Percentiles rank a stretch among this genome's conserved stretches.
Conservation (phyloP, 1,140 invertebrate genomes). For the Thereuonema tuberculata region DNA sequence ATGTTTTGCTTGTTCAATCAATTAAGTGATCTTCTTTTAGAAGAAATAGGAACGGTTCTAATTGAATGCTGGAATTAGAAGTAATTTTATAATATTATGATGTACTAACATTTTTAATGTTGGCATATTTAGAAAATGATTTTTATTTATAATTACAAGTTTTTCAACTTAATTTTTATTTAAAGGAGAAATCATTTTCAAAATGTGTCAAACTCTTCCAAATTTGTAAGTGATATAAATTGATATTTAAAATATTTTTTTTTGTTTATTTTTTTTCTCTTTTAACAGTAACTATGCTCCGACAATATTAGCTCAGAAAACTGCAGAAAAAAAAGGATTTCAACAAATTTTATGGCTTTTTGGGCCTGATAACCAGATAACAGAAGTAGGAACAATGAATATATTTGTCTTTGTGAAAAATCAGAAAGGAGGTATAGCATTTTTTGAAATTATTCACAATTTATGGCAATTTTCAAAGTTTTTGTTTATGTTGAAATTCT, state of each 20-base stretch:
- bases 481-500: no score
- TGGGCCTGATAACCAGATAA: slow-evolving; percentile 83
- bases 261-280: slow-evolving; percentile 11
- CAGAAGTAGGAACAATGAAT: slow-evolving; percentile 99
- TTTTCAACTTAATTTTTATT: no score
- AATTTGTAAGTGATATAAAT: neutral
- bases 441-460: slow-evolving; percentile 10
- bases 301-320: slow-evolving; percentile 42
- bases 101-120: no score
- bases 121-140: no score
- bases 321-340: slow-evolving; percentile 60
- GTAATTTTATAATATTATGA: no score
- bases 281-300: slow-evolving; percentile 42
- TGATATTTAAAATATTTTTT: neutral
- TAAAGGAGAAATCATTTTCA: no score
- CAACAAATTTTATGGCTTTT: slow-evolving; percentile 97
- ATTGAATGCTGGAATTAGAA: no score
- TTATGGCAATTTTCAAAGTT: neutral
- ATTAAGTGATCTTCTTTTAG: no score
- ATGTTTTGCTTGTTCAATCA: no score
- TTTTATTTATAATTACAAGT: no score
- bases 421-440: slow-evolving; percentile 78
- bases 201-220: no score
- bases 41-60: no score
- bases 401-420: slow-evolving; percentile 83